Evolutionary conservation across 1,140 invertebrate genomes (phyloP), one percentile per base, ranked within the genome.

Genomic region (Sitophilus oryzae): DNA sequence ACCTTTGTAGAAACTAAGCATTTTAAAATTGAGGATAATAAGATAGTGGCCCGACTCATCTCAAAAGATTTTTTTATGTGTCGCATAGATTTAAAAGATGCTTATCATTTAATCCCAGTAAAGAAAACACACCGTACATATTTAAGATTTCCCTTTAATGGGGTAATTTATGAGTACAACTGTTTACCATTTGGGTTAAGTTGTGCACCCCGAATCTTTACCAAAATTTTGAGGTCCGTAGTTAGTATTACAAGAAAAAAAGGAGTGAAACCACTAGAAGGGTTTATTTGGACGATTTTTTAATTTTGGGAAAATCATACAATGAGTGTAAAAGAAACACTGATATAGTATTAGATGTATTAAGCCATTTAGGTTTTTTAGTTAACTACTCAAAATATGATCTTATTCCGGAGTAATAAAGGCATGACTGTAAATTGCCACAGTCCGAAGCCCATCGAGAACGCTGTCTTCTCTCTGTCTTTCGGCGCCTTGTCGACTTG

Each of bases 11-110:
- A 21, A n/a, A 21, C n/a, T 11, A 11, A 18, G 9, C 16, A 44
- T 23, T 44, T 44, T 44, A 44, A 44, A 44, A 44, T 44, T 11
- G 42, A 44, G 15, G 42, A 44, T 44, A 9, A n/a, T 22, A n/a
- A 21, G 8, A 44, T 15, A 22, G 42, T 21, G 2, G 10, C 10
- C 15, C 9, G 23, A 44, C 19, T 44, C 20, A 8, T 44, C 6
- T 6, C 11, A 19, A 19, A 44, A 11, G n/a, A 21, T 10, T 44
- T 5, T 10, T 44, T 21, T 44, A 23, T 23, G 21, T 20, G 8
- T 19, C 20, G 8, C 20, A 44, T 44, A 21, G 42, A 44, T 22
- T 44, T 44, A 22, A 19, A 44, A 23, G 18, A 44, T 11, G 42
- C 42, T 22, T 44, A 44, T 23, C 23, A 19, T 44, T 21, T 44